Conservation (phyloP, 1,140 invertebrate genomes). For the Chymomyza costata region DNA sequence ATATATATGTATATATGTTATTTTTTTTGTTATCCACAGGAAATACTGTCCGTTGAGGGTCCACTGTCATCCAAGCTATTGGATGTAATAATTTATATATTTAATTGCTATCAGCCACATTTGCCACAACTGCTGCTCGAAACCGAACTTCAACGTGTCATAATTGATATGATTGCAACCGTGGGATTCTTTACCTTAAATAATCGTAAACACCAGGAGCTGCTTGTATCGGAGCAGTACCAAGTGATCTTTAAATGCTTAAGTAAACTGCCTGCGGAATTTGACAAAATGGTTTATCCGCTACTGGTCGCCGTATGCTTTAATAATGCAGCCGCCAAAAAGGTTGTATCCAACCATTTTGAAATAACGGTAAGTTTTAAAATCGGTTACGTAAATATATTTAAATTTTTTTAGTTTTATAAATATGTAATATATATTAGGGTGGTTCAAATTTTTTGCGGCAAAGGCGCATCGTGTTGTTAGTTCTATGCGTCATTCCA, state of each 20-base stretch:
- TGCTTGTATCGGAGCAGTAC: conserved; percentile 62
- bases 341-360: conserved; percentile 61
- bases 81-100: conserved; percentile 89
- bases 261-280: conserved; percentile 57
- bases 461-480: no score
- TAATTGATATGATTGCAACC: conserved; percentile 77
- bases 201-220: conserved; percentile 76
- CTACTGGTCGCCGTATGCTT: conserved; percentile 83
- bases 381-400: not conserved
- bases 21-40: conserved; percentile 78
- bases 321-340: conserved; percentile 56
- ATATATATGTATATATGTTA: not conserved
- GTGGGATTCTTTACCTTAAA: conserved; percentile 77
- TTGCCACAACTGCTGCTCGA: conserved; percentile 72
- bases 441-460: not conserved
- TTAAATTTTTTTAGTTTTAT: not conserved
- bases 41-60: conserved; percentile 87
- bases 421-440: not conserved
- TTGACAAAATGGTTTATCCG: conserved; percentile 89
- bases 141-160: conserved; percentile 76
- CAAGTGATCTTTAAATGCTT: conserved; percentile 66
- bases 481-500: no score
- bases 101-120: conserved; percentile 86
- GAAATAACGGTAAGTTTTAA: conserved; percentile 57
- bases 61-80: conserved; percentile 89